These are phyloP conservation scores for Mallotus villosus DNA, from an alignment of 2,797 vertebrate genomes.

Conservation along the genomic window DNA sequence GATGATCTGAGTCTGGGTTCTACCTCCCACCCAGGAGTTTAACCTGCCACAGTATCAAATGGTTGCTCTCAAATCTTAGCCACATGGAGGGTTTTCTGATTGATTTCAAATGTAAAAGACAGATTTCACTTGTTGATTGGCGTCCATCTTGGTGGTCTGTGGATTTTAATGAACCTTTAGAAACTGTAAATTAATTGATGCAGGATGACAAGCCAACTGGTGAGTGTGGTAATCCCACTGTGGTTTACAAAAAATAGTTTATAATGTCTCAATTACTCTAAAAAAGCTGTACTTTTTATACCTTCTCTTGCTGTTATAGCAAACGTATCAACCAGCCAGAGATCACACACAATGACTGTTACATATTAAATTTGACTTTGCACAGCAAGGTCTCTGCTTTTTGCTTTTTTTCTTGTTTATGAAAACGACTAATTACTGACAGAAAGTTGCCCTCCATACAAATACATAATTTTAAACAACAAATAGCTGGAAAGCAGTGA, in stretches of 20 bases:
- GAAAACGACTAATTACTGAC: neutral
- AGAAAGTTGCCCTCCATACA: slow-evolving; percentile 18
- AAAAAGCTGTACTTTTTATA: no score
- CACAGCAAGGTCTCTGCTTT: no score
- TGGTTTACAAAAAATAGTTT: no score
- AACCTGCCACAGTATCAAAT: slow-evolving; percentile 10
- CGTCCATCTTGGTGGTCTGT: slow-evolving; percentile 23
- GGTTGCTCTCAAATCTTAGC: slow-evolving; percentile 2
- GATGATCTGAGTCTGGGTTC: slow-evolving; percentile 28
- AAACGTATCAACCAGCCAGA: neutral
- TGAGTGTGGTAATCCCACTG: no score
- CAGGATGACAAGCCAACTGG: neutral
- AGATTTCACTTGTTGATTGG: slow-evolving; percentile 21
- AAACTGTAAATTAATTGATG: neutral
- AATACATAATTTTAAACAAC: slow-evolving; percentile 55
- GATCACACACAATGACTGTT: no score
- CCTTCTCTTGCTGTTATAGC: no score
- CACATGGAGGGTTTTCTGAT: slow-evolving; percentile 34
- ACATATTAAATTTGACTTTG: no score
- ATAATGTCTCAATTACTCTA: no score
- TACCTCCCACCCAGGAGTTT: slow-evolving; percentile 1
- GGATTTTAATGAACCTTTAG: neutral
- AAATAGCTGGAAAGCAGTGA: slow-evolving; percentile 35
- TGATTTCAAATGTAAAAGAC: slow-evolving; percentile 36
- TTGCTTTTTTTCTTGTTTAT: no score